These are phyloP conservation scores for Pterocles orientalis DNA, from an alignment of 2,113 vertebrate genomes.

Conservation along the genomic window DNA sequence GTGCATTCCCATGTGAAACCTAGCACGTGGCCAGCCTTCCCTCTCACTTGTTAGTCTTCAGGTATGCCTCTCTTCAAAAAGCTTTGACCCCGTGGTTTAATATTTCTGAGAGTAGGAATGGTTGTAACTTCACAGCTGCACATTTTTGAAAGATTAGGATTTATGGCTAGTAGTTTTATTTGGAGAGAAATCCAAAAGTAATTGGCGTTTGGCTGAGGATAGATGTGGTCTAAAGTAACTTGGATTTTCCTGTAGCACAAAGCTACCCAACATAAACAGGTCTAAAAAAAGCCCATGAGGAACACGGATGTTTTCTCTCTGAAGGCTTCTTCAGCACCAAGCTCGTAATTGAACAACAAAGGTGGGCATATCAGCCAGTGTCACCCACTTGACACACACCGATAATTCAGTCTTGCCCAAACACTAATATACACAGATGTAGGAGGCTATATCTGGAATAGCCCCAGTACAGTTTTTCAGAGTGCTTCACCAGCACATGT, in stretches of 20 bases:
- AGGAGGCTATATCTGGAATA: slow-evolving; percentile 18
- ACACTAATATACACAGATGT: neutral
- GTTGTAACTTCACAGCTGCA: slow-evolving; percentile 26
- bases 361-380: neutral
- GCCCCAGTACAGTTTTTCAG: neutral
- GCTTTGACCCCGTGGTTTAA: rapidly evolving
- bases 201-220: slow-evolving; percentile 27
- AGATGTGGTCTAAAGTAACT: neutral
- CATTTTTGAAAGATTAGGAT: slow-evolving; percentile 14
- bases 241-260: slow-evolving; percentile 20
- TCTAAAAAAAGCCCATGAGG: neutral
- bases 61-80: neutral
- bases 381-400: neutral
- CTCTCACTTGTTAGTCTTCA: rapidly evolving
- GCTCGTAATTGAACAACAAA: neutral
- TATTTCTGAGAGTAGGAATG: neutral
- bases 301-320: neutral
- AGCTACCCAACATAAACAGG: slow-evolving; percentile 7
- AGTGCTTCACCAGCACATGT: neutral
- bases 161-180: neutral
- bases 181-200: slow-evolving; percentile 49
- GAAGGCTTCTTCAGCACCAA: neutral
- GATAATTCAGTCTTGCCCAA: slow-evolving; percentile 16
- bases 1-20: rapidly evolving
- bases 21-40: neutral